Evolutionary conservation across 2,888 invertebrate genomes (phyloP).

Genomic region (Torymus auratus): DNA sequence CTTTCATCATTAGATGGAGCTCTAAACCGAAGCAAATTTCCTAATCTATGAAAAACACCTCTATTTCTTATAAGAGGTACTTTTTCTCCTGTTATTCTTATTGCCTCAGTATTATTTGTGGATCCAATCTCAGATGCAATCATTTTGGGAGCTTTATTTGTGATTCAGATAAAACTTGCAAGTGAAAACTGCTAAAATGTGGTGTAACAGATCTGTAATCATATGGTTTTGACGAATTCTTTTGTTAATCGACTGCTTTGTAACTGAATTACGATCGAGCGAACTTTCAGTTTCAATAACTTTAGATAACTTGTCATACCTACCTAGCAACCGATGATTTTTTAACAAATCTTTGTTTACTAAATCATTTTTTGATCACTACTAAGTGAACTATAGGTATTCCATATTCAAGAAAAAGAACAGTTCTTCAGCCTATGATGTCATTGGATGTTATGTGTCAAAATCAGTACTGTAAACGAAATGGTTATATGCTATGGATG

Average conservation of each 20-base stretch:
- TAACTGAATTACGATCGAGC: no score
- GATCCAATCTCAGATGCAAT: conserved; percentile 75
- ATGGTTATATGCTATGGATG: neutral
- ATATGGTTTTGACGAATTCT: conserved; percentile 1
- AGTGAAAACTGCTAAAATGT: conserved; percentile 14
- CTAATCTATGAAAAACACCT: conserved; percentile 72
- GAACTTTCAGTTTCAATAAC: no score
- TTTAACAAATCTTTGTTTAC: neutral
- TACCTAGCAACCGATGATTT: no score
- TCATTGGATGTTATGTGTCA: conserved; percentile 46
- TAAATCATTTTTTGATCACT: conserved; percentile 15
- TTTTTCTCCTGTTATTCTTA: conserved; percentile 74
- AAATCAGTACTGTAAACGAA: neutral
- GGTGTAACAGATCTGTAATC: conserved; percentile 9
- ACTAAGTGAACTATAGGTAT: conserved; percentile 5
- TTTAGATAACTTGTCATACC: no score
- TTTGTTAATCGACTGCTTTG: no score
- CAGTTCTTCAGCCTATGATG: conserved; percentile 22
- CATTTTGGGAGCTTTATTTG: conserved; percentile 64
- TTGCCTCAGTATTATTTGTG: conserved; percentile 72
- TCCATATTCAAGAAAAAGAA: conserved; percentile 1
- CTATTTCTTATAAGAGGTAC: conserved; percentile 75
- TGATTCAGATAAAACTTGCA: conserved; percentile 2
- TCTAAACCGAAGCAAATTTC: conserved; percentile 67
- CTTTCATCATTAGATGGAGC: conserved; percentile 66